phyloP scores from a whole-genome alignment of 2,113 vertebrate genomes.

The Montifringilla adamsi region DNA sequence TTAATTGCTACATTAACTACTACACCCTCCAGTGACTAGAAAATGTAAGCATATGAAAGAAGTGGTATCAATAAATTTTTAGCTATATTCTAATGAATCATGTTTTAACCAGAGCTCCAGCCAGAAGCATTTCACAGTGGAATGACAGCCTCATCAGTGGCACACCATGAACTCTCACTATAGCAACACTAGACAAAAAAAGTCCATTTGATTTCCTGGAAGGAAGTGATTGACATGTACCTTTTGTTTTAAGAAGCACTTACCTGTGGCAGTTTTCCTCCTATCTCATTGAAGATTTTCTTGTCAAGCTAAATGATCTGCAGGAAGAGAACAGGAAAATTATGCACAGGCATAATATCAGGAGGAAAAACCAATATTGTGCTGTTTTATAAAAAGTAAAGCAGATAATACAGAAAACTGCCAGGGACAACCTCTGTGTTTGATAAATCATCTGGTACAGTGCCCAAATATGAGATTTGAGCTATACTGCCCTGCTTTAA shows the following conservation, averaged over 20 bases:
- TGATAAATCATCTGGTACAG: neutral
- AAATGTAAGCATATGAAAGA: neutral
- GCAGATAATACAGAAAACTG: neutral
- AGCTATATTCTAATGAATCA: neutral
- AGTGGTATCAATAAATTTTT: neutral
- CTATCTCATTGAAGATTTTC: neutral
- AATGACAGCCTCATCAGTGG: slow-evolving; percentile 9
- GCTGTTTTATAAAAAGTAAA: neutral
- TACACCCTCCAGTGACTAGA: neutral
- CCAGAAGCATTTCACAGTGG: neutral
- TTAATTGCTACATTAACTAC: neutral
- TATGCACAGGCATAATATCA: neutral
- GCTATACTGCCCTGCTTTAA: neutral
- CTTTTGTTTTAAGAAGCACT: slow-evolving; percentile 22
- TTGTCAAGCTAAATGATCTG: neutral
- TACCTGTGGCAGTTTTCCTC: neutral
- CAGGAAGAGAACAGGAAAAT: neutral
- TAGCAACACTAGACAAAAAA: neutral
- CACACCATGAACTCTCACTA: neutral
- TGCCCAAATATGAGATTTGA: neutral
- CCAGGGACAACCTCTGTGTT: neutral
- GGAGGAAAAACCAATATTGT: neutral
- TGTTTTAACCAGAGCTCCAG: neutral
- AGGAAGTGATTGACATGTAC: neutral
- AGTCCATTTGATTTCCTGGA: neutral